phyloP scores from a whole-genome alignment of 2,113 vertebrate genomes.

The Phrynosoma platyrhinos region DNA sequence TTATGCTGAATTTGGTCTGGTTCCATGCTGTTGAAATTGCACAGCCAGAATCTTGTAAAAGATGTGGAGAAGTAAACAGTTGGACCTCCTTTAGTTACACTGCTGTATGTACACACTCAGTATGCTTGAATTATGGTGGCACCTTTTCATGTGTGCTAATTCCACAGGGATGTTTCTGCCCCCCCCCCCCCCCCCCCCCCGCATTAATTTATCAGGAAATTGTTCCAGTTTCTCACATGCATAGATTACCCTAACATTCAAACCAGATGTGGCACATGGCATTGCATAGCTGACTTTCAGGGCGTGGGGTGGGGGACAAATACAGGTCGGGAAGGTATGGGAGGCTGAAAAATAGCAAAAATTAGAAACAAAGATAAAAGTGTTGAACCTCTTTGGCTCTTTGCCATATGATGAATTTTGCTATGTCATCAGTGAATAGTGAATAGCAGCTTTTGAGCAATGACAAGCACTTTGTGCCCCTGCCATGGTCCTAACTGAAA shows the following conservation, averaged over 20 bases:
- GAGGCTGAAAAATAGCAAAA: not conserved
- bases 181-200: not conserved
- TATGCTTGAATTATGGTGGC: not conserved
- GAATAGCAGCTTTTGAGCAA: not conserved
- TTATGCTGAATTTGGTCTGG: constrained; percentile 1
- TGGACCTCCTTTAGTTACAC: not conserved
- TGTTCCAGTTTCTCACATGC: not conserved
- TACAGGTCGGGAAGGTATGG: too few relatives aligned
- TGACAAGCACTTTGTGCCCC: not conserved
- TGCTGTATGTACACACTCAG: not conserved
- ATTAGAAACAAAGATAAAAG: not conserved
- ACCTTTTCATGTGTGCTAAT: not conserved
- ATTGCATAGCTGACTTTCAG: not conserved
- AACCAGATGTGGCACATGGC: not conserved
- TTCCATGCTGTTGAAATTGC: not conserved
- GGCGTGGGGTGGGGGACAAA: too few relatives aligned
- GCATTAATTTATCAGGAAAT: not conserved
- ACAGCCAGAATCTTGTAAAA: not conserved
- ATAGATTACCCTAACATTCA: not conserved
- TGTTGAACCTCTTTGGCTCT: too few relatives aligned
- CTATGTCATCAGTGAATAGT: too few relatives aligned
- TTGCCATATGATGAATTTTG: too few relatives aligned
- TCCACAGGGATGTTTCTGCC: not conserved
- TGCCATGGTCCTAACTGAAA: not conserved
- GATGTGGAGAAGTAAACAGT: not conserved